phyloP scores from a whole-genome alignment of 2,113 vertebrate species.

The Polypterus senegalus region DNA sequence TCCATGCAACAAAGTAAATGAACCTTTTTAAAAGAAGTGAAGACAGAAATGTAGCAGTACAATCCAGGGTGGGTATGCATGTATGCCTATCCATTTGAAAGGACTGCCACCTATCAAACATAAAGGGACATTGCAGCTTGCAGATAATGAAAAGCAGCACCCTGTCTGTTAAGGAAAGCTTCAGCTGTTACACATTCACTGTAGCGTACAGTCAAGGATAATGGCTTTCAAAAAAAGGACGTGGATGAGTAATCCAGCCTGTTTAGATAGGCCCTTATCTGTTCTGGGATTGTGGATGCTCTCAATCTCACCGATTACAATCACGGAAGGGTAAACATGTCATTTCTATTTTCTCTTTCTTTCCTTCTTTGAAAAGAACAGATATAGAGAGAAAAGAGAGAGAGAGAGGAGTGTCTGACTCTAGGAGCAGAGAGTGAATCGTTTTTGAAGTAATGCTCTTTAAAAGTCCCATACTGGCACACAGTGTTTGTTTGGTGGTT shows the following conservation, averaged over 20 bases:
- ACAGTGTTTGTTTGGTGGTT: too few relatives aligned
- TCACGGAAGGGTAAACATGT: conserved; percentile 2
- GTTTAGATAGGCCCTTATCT: conserved; percentile 1
- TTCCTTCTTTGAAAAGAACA: neutral
- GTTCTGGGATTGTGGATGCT: neutral
- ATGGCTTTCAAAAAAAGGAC: neutral
- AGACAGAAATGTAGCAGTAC: neutral
- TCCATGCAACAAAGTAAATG: too few relatives aligned
- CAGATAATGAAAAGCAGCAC: neutral
- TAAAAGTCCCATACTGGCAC: too few relatives aligned
- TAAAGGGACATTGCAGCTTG: neutral
- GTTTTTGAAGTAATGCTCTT: too few relatives aligned
- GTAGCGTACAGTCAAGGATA: conserved; percentile 1
- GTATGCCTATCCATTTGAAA: neutral
- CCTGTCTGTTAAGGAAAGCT: neutral
- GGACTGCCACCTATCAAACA: too few relatives aligned
- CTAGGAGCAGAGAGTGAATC: too few relatives aligned
- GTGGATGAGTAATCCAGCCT: conserved; percentile 4
- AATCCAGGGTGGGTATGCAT: neutral
- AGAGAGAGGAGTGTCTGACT: too few relatives aligned
- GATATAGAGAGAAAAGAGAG: too few relatives aligned
- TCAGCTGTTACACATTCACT: conserved; percentile 1
- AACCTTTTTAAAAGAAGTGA: too few relatives aligned
- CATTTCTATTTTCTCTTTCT: neutral
- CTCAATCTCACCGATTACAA: conserved; percentile 1